Base-by-base conservation (phyloP, 2,797 vertebrate species). In the Aphelocoma californica region DNA sequence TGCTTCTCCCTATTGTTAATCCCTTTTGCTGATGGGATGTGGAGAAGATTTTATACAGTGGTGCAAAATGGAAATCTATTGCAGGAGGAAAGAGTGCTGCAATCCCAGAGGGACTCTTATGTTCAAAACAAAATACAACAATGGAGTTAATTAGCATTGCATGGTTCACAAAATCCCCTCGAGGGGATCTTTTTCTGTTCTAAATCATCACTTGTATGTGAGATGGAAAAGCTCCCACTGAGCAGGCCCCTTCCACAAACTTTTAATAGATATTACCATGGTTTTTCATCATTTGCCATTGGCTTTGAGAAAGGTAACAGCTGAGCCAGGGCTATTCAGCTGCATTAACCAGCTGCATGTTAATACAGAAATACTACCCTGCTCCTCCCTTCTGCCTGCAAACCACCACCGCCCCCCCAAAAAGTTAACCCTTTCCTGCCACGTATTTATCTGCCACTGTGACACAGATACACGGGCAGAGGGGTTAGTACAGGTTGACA, bases 51-150 rank as follows among this genome's bases (percentile, higher is more conserved):
- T 96, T 94, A 70, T 90, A 78, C 77, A 72, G 86, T 88, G 95
- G 96, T 96, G 92, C 92, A 96, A 94, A 97, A 95, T 96, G 95
- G 96, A 94, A 96, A 97, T 96, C 96, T 96, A 88, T 95, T 94
- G 92, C 90, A 93, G 95, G 84, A 97, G 87, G 94, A 93, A 96
- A 81, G 95, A 96, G 91, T 79, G 86, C 91, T 93, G 90, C 95
- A 87, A 71, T 94, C 91, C 97, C 95, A 95, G 92, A 95, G 97
- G 97, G 96, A 95, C 92, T 95, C 89, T 96, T 93, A 95, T 81
- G 95, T 96, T 97, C 96, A 97, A 97, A 98, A 97, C 96, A 95
- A 97, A 98, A 96, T 93, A 90, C 94, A 97, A 97, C 97, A 98
- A 96, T 97, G 96, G 96, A 96, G 97, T 97, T 98, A 96, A 98